A percentile compares a stretch with the other conserved stretches of the same genome.
These are phyloP conservation scores for Aldrovandia affinis DNA, from an alignment of 2,797 vertebrate genomes.

Conservation along the genomic window DNA sequence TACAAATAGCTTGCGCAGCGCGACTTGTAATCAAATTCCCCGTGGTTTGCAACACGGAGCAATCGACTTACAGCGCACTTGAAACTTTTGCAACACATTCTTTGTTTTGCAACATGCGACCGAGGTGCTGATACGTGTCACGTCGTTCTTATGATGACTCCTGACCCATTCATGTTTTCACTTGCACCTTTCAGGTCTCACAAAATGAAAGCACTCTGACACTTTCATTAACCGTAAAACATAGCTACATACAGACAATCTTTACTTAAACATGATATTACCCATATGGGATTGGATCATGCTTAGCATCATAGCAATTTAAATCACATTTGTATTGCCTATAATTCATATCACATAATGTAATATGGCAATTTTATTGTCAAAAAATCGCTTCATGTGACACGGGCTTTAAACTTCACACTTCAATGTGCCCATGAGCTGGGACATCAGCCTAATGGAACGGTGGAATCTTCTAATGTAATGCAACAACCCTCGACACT, in stretches of 20 bases:
- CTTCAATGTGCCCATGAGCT: background rate
- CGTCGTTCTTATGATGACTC: background rate
- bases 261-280: background rate
- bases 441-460: background rate
- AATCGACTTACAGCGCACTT: background rate
- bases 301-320: background rate
- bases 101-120: background rate
- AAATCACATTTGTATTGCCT: background rate
- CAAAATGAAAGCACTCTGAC: background rate
- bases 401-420: constrained; percentile 5
- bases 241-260: background rate
- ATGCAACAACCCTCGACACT: constrained; percentile 9
- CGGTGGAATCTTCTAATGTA: background rate
- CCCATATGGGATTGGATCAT: background rate
- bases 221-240: background rate
- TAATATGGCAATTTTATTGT: background rate
- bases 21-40: background rate
- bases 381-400: background rate
- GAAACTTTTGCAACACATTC: background rate
- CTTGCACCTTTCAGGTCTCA: background rate
- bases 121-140: background rate
- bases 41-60: background rate
- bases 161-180: background rate
- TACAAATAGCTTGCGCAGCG: background rate
- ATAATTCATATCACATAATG: background rate